Evolutionary conservation across 30 jellyfish, hydroid and myxozoan species (phyloP).

Genomic region (Hydractinia symbiolongicarpus): DNA sequence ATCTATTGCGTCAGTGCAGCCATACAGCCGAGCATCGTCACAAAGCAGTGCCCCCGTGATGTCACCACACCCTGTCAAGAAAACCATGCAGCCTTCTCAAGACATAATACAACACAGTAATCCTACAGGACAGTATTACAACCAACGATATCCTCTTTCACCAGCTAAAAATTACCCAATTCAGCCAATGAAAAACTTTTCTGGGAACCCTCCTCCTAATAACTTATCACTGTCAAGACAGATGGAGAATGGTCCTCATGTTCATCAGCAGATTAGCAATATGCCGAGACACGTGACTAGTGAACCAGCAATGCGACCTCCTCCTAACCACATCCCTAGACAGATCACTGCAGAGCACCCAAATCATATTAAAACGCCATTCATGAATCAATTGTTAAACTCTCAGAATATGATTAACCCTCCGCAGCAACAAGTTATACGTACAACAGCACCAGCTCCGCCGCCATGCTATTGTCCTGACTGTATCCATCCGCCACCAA

Average conservation of each 20-base stretch:
- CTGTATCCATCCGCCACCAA: background rate
- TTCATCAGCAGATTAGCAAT: too few relatives aligned
- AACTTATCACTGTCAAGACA: too few relatives aligned
- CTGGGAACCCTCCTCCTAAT: background rate
- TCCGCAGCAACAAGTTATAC: background rate
- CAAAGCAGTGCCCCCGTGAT: constrained; percentile 16
- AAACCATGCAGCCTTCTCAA: background rate
- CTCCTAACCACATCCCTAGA: background rate
- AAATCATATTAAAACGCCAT: constrained; percentile 6
- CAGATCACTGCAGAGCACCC: background rate
- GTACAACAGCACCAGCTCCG: background rate
- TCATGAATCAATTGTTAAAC: background rate
- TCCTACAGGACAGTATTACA: constrained; percentile 2
- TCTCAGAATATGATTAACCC: background rate
- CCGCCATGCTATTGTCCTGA: constrained; percentile 2
- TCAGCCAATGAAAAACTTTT: background rate
- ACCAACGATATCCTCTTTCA: background rate
- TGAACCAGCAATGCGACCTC: constrained; percentile 2
- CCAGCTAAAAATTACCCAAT: background rate
- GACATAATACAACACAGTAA: background rate
- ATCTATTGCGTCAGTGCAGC: constrained; percentile 31
- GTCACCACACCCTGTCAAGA: constrained; percentile 36
- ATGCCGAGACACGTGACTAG: too few relatives aligned
- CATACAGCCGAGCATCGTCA: constrained; percentile 14
- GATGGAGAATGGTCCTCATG: too few relatives aligned